These are phyloP conservation scores for Ctenopoma multispine DNA, from an alignment of 2,797 vertebrate species.

Conservation along the genomic window DNA sequence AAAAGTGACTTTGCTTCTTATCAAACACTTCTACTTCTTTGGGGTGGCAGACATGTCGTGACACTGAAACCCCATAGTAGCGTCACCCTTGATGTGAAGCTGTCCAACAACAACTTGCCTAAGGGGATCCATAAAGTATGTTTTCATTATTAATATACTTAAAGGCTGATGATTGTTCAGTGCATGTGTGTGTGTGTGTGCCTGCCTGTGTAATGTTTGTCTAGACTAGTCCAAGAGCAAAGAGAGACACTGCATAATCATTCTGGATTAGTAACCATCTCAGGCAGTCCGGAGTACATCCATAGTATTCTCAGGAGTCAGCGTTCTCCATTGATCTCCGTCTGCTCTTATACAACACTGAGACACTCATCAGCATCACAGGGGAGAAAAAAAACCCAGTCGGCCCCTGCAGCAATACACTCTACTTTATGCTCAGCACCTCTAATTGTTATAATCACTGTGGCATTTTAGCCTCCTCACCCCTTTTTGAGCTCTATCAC, in stretches of 20 bases:
- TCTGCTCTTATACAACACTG: conserved; percentile 66
- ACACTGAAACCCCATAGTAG: too few relatives aligned
- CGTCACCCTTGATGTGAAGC: too few relatives aligned
- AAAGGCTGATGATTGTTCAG: conserved; percentile 12
- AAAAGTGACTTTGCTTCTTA: conserved; percentile 29
- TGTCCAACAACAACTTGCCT: too few relatives aligned
- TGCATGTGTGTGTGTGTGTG: neutral
- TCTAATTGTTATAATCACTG: conserved; percentile 77
- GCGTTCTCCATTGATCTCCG: conserved; percentile 77
- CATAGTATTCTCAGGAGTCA: conserved; percentile 73
- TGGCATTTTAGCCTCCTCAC: conserved; percentile 72
- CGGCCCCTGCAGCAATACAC: conserved; percentile 55
- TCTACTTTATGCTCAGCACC: conserved; percentile 63
- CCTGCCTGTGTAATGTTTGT: conserved; percentile 54
- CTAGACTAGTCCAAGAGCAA: conserved; percentile 64
- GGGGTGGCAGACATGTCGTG: too few relatives aligned
- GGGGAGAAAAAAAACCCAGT: conserved; percentile 56
- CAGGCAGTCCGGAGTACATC: conserved; percentile 63
- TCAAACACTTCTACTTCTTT: neutral
- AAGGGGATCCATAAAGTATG: too few relatives aligned
- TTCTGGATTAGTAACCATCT: conserved; percentile 75
- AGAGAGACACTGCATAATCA: conserved; percentile 69
- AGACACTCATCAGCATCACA: conserved; percentile 76
- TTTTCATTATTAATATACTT: neutral
- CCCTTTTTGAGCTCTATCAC: conserved; percentile 62